Evolutionary conservation across 2,113 vertebrate species (phyloP), one percentile per base, ranked within the genome.

Genomic region (Scalopus aquaticus): DNA sequence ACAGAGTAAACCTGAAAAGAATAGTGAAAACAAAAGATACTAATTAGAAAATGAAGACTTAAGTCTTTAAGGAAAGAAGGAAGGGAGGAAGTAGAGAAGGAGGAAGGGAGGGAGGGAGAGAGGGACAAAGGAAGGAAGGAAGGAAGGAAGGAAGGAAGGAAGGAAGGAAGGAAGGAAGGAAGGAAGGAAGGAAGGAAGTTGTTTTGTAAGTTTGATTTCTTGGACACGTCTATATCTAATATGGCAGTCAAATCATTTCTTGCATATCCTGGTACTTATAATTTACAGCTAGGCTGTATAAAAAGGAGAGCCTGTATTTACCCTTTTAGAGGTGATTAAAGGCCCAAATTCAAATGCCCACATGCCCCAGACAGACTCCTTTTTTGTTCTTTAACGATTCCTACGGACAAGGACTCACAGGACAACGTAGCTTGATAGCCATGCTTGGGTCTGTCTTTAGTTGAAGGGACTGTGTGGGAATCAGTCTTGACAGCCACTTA

Each of bases 181-280:
- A 44, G 44, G 22, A 86, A 81, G 81, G 46, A 87, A 74, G 70
- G 65, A 72, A 73, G 13, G 60, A 67, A 30, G 30, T 78, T 77
- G 26, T 87, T 90, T 37, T 17, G 39, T 77, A 96, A 72, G 22
- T 77, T 49, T 90, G 49, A 90, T 77, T 90, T 95, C n/a, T 9
- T 58, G 30, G 60, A 56, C 6, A 69, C 70, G 65, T 37, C 44
- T 86, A 24, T 60, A 15, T 67, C 35, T 81, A 39, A 90, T 62
- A 46, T 42, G 4, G 28, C 20, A 70, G 39, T 64, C 46, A 94
- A 81, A 80, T 76, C 46, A 39, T 49, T 76, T 30, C 12, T 72
- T 83, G 32, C 49, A 56, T 72, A 56, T 28, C 30, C 19, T 56
- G 22, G 42, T 79, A 32, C 73, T 60, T 74, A 80, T 13, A 51